Percentiles rank a stretch among this genome's conserved stretches.
Conservation (phyloP, 1,140 invertebrate genomes). For the Campodea augens region DNA sequence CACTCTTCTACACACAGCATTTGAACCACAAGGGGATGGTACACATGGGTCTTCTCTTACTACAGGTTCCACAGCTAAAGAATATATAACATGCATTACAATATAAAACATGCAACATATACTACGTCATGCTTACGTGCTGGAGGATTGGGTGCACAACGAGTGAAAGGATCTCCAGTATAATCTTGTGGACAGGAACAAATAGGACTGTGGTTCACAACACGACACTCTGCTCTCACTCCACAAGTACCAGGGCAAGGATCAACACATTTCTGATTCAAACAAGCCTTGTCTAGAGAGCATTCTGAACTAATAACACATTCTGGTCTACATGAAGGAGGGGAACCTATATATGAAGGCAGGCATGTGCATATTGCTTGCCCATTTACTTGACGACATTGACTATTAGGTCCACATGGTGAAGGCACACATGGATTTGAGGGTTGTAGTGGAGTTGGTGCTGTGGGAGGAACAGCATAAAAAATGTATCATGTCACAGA, state of each 20-base stretch:
- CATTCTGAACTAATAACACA: too few species aligned
- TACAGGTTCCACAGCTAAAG: slow-evolving; percentile 13
- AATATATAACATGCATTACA: slow-evolving; percentile 18
- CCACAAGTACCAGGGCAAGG: too few species aligned
- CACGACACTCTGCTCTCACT: too few species aligned
- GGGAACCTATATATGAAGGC: too few species aligned
- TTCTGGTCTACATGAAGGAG: too few species aligned
- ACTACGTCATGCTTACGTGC: neutral
- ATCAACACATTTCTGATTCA: too few species aligned
- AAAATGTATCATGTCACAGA: too few species aligned
- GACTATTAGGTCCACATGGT: slow-evolving; percentile 42
- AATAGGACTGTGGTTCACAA: too few species aligned
- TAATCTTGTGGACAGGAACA: too few species aligned
- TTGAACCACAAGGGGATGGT: slow-evolving; percentile 42
- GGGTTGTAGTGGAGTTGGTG: too few species aligned
- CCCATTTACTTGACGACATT: slow-evolving; percentile 29
- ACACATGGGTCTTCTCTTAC: slow-evolving; percentile 32
- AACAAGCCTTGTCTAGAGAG: too few species aligned
- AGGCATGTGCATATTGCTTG: slow-evolving; percentile 40
- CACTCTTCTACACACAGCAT: slow-evolving; percentile 36
- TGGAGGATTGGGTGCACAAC: slow-evolving; percentile 42
- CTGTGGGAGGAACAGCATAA: too few species aligned
- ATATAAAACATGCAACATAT: slow-evolving; percentile 9
- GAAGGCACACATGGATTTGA: slow-evolving; percentile 40
- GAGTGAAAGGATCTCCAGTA: slow-evolving; percentile 44